A percentile compares a stretch with the other conserved stretches of the same genome.
These are phyloP conservation scores for Acrocephalus arundinaceus DNA, from an alignment of 2,113 vertebrate species.

Conservation along the genomic window DNA sequence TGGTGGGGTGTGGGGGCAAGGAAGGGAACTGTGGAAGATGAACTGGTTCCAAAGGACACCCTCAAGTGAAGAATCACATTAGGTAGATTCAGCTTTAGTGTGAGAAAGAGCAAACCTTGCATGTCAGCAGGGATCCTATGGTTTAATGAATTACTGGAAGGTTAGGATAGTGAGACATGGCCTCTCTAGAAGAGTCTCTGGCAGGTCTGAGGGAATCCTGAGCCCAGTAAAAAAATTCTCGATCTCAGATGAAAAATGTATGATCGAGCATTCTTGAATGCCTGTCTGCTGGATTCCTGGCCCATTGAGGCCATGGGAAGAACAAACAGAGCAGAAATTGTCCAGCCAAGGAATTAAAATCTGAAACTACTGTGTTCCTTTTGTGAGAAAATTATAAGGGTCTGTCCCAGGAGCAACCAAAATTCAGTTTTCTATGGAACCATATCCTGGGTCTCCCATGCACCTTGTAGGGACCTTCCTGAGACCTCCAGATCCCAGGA, in stretches of 20 bases:
- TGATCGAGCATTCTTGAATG: background rate
- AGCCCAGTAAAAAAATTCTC: background rate
- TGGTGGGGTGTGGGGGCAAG: background rate
- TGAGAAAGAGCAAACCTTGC: slow-evolving; percentile 33
- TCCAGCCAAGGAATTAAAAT: background rate
- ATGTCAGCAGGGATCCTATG: background rate
- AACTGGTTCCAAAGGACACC: slow-evolving; percentile 19
- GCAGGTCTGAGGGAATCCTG: background rate
- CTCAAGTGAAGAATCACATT: background rate
- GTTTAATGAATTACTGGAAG: slow-evolving; percentile 36
- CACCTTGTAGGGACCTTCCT: background rate
- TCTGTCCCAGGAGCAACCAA: background rate
- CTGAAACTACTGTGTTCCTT: background rate
- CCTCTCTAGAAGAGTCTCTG: background rate
- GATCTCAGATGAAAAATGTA: background rate
- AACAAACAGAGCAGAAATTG: background rate
- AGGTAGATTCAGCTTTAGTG: background rate
- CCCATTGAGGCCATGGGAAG: background rate
- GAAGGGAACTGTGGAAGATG: background rate
- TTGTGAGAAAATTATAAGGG: background rate
- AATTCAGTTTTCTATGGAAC: background rate
- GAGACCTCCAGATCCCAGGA: background rate
- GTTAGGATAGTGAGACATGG: background rate
- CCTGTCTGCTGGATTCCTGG: background rate
- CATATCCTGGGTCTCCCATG: background rate